Conservation (phyloP, 2,797 vertebrate genomes). For the Distichodus sexfasciatus region DNA sequence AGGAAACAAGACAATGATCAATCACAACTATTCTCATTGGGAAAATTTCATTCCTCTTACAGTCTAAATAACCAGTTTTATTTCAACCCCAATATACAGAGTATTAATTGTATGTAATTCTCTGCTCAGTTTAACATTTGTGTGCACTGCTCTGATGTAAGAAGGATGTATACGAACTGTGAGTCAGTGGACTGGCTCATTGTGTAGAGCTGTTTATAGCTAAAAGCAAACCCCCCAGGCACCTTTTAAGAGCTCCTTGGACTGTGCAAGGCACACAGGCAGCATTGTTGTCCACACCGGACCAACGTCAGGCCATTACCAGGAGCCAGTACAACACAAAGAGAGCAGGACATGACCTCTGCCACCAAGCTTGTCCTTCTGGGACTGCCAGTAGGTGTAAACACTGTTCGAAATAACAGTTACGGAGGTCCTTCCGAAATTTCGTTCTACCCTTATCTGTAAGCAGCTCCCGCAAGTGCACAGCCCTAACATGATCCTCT, state of each 20-base stretch:
- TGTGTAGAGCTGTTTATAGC: conserved; percentile 23
- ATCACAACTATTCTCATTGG: background rate
- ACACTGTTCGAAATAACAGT: conserved; percentile 1
- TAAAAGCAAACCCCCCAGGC: conserved; percentile 4
- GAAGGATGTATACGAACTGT: background rate
- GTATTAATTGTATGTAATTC: background rate
- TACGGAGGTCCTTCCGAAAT: background rate
- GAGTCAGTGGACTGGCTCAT: background rate
- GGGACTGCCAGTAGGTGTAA: background rate
- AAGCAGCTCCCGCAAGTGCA: background rate
- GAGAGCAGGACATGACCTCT: conserved; percentile 21
- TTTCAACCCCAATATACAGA: background rate
- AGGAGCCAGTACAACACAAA: conserved; percentile 24
- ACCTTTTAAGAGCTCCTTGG: conserved; percentile 33
- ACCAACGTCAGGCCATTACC: conserved; percentile 39
- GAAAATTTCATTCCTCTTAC: too few relatives aligned
- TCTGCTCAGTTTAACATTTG: background rate
- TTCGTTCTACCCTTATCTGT: background rate
- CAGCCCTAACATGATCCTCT: background rate
- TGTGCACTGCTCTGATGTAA: background rate
- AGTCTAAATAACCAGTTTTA: background rate
- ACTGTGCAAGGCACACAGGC: background rate
- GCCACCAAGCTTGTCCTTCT: background rate
- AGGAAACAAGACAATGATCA: background rate
- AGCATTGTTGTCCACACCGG: conserved; percentile 41